phyloP scores from a whole-genome alignment of 2,888 invertebrate species.

The Zele albiditarsus region DNA sequence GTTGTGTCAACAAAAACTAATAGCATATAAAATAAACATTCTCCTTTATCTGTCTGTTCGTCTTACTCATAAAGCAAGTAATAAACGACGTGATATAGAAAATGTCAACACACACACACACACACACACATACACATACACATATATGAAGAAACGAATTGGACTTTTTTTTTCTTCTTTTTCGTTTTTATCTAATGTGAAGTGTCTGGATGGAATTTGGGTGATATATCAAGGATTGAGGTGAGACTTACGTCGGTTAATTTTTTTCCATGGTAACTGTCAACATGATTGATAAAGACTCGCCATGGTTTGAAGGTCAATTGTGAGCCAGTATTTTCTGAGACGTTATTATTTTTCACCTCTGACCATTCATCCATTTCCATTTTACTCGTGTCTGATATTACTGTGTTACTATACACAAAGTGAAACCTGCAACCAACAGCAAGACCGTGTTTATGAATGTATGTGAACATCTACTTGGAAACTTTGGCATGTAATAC shows the following conservation, averaged over 20 bases:
- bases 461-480: too few relatives aligned
- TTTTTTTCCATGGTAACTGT: constrained; percentile 76
- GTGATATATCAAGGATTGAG: background rate
- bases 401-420: background rate
- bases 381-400: background rate
- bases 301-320: constrained; percentile 73
- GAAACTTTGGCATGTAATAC: too few relatives aligned
- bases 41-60: background rate
- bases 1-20: background rate
- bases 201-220: constrained; percentile 2
- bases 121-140: background rate
- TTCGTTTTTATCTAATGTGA: background rate
- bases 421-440: background rate
- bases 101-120: background rate
- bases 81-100: background rate
- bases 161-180: background rate
- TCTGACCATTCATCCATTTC: background rate
- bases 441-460: background rate
- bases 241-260: constrained; percentile 70
- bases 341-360: background rate
- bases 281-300: constrained; percentile 78
- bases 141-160: background rate
- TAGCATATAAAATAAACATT: background rate
- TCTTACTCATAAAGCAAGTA: background rate
- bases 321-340: constrained; percentile 17